phyloP scores from a whole-genome alignment of 1,140 invertebrate species.

The Phortica variegata region DNA sequence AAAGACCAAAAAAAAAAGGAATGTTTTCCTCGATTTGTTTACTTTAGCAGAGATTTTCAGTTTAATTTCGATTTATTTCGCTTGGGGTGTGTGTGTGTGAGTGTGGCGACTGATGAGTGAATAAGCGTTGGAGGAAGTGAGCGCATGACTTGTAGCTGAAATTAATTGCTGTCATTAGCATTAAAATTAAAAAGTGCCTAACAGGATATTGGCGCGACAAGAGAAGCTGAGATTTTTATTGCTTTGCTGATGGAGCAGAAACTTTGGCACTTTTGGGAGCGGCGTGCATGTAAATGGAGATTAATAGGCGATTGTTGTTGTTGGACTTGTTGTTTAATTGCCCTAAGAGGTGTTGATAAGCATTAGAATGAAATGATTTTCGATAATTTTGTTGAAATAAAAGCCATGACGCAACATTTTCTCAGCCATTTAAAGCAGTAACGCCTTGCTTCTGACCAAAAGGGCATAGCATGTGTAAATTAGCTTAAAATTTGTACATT shows the following conservation, averaged over 20 bases:
- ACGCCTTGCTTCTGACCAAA: no score
- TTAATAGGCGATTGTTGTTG: conserved; percentile 35
- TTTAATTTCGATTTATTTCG: neutral
- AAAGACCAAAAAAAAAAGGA: conserved; percentile 50
- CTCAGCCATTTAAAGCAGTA: neutral
- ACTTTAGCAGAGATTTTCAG: conserved; percentile 18
- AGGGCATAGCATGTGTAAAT: conserved; percentile 45
- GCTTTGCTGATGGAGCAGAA: conserved; percentile 28
- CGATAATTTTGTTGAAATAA: conserved; percentile 31
- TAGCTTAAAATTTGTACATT: conserved; percentile 46
- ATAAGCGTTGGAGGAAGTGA: no score
- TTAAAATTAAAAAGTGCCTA: conserved; percentile 17
- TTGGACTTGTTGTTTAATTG: conserved; percentile 2
- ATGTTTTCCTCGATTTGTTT: conserved; percentile 50
- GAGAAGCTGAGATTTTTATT: conserved; percentile 54
- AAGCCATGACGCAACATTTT: conserved; percentile 44
- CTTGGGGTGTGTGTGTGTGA: conserved; percentile 9
- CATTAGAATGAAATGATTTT: conserved; percentile 26
- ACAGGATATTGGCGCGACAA: conserved; percentile 42
- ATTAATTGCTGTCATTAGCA: conserved; percentile 52
- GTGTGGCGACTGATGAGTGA: conserved; percentile 20
- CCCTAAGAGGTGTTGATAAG: neutral
- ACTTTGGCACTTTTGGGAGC: neutral
- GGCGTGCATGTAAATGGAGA: conserved; percentile 37
- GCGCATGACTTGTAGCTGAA: conserved; percentile 16